A percentile compares a stretch with the other conserved stretches of the same genome.
These are phyloP conservation scores for Propsilocerus akamusi DNA, from an alignment of 1,140 invertebrate genomes.

Conservation along the genomic window DNA sequence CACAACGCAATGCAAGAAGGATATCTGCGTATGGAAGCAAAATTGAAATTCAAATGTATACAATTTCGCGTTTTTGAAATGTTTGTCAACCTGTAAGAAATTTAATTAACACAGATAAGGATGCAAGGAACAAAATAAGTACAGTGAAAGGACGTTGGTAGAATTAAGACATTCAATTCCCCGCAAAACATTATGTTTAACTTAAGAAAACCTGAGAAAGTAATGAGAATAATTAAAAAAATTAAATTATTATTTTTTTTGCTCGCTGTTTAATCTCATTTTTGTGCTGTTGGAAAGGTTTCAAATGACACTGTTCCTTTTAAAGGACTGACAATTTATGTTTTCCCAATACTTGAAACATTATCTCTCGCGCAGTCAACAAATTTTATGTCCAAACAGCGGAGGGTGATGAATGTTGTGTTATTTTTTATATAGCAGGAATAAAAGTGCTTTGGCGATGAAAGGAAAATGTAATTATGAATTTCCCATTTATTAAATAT, in stretches of 20 bases:
- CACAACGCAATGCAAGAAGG: background rate
- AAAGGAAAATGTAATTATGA: slow-evolving; percentile 3
- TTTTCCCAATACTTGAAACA: background rate
- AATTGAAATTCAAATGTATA: background rate
- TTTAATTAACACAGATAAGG: background rate
- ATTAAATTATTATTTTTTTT: background rate
- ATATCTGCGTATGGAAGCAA: background rate
- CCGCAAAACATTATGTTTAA: too few relatives aligned
- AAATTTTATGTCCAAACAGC: background rate
- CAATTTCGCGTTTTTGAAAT: background rate
- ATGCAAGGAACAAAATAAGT: too few relatives aligned
- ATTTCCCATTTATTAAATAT: background rate
- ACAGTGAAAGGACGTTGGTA: too few relatives aligned
- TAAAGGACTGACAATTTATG: too few relatives aligned
- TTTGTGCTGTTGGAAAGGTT: background rate
- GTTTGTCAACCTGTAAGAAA: background rate
- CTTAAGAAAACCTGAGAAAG: background rate
- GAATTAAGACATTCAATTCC: too few relatives aligned
- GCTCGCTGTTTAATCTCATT: background rate
- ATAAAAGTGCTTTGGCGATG: too few relatives aligned
- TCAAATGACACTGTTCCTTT: background rate
- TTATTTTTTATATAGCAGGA: too few relatives aligned
- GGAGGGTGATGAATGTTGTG: background rate
- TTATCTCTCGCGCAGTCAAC: background rate
- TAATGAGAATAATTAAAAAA: slow-evolving; percentile 2